A percentile compares a stretch with the other conserved stretches of the same genome.
Evolutionary conservation across 2,888 invertebrate genomes (phyloP).

Genomic region (Alcis repandata): DNA sequence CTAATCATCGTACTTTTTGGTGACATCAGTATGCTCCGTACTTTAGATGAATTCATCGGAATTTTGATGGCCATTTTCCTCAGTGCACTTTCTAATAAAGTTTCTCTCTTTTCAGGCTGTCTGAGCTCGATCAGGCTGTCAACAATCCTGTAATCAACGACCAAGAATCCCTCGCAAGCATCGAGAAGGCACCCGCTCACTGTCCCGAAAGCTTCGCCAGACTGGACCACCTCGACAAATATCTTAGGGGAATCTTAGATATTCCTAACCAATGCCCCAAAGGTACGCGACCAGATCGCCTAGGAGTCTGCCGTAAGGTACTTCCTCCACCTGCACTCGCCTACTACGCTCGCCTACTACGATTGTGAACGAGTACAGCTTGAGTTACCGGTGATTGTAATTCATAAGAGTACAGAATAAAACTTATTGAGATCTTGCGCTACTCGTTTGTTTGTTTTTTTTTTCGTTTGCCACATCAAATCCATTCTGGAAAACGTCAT

Average conservation of each 20-base stretch:
- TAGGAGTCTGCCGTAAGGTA: conserved; percentile 37
- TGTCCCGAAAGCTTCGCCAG: background rate
- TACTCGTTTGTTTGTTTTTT: no score
- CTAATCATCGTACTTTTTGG: no score
- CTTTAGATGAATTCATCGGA: no score
- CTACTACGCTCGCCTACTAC: no score
- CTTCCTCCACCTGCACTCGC: conserved; percentile 1
- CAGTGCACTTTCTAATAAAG: no score
- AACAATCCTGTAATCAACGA: background rate
- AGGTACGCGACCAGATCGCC: conserved; percentile 36
- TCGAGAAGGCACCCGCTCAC: background rate
- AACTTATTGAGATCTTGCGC: no score
- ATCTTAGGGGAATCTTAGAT: conserved; percentile 20
- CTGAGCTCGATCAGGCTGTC: conserved; percentile 11
- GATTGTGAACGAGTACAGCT: background rate
- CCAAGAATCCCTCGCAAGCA: background rate
- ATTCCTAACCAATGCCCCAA: conserved; percentile 41
- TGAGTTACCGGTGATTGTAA: background rate
- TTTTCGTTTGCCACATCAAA: no score
- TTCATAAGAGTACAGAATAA: background rate
- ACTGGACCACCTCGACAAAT: background rate
- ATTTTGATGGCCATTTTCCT: no score
- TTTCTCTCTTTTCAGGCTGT: conserved; percentile 13
- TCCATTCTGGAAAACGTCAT: no score
- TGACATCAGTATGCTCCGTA: no score